Base-by-base conservation (phyloP, 2,113 vertebrate genomes). In the Sitta europaea region DNA sequence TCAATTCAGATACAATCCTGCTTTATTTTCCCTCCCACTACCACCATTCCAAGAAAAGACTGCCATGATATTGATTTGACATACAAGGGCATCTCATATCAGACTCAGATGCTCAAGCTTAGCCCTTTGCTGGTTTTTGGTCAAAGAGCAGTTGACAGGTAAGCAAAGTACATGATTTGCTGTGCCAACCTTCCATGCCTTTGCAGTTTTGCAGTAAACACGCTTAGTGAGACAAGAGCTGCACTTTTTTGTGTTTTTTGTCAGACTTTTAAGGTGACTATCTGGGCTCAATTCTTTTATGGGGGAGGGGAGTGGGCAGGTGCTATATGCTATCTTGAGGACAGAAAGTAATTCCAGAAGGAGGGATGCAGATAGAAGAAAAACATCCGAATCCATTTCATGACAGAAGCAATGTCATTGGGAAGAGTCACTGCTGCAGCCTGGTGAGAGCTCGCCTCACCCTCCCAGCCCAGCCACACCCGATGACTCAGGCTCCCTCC, bases 401-500 rank as follows among this genome's bases (percentile, higher is more conserved):
- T 0, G 10, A 22, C 9, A 42, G 71, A 55, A 43, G 57, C 27
- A 21, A 42, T 20, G 50, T 24, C 62, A 55, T 28, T 12, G 40
- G 45, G 40, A 62, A 71, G 28, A 14, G 73, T 21, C 51, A 10
- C 24, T 0, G 6, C 27, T 45, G 68, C 57, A 57, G 70, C 42
- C n/a, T 3, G 42, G 14, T 65, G 14, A 43, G 51, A 62, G 45
- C 31, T 48, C 1, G 38, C 45, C 88, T 33, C 50, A 14, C 23
- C 53, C 45, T 53, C 50, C 83, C 20, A 11, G 31, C 21, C 40
- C 38, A 4, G 35, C 90, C 96, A 47, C 97, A 61, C 97, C 96
- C 96, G 3, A 5, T 97, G 96, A 96, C 94, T 97, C 97, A 95
- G 96, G 40, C 91, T 84, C 55, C 76, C 80, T 36, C 62, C 85